phyloP scores from a whole-genome alignment of 1,140 invertebrate species.

The Zaprionus camerounensis region DNA sequence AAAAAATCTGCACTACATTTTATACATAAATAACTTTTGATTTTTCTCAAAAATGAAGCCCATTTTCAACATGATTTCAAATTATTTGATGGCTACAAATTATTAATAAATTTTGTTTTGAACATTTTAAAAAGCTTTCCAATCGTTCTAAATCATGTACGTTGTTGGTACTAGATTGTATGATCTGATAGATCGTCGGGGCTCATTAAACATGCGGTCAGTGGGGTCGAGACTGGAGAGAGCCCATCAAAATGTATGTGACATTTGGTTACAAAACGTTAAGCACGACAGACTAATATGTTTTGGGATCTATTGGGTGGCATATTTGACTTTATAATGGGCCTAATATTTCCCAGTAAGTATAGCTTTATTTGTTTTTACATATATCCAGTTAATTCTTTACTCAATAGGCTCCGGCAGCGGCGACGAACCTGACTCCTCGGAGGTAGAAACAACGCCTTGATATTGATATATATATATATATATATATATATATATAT shows the following conservation, averaged over 20 bases:
- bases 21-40: not conserved
- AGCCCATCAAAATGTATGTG: constrained; percentile 22
- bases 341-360: constrained; percentile 75
- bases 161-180: constrained; percentile 18
- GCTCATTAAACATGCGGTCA: constrained; percentile 63
- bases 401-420: constrained; percentile 58
- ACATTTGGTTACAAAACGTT: constrained; percentile 65
- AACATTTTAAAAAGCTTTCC: constrained; percentile 56
- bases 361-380: not conserved
- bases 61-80: not conserved
- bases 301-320: constrained; percentile 76
- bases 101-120: constrained; percentile 53
- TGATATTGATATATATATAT: constrained; percentile 5
- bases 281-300: constrained; percentile 60
- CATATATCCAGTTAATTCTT: constrained; percentile 5
- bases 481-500: not conserved
- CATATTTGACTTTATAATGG: constrained; percentile 69
- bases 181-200: constrained; percentile 36
- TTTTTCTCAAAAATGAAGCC: not conserved
- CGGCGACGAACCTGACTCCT: constrained; percentile 75
- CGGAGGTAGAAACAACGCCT: constrained; percentile 73
- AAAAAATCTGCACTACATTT: constrained; percentile 49
- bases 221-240: not conserved
- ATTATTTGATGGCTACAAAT: constrained; percentile 12
- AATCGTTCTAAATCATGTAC: constrained; percentile 57